Evolutionary conservation across 1,140 invertebrate species (phyloP).

Genomic region (Dreissena rostriformis): DNA sequence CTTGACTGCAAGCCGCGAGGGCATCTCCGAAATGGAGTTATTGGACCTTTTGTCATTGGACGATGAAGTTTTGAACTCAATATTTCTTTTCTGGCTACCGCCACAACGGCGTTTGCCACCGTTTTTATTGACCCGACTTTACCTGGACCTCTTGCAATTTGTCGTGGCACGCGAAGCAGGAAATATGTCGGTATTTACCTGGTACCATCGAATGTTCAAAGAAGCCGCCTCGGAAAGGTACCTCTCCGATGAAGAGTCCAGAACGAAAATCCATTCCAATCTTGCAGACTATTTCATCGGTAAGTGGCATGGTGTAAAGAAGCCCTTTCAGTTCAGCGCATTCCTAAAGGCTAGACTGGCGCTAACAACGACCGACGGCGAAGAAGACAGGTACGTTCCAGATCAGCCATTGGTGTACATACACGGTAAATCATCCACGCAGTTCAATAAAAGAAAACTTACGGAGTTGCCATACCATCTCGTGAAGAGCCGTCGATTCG

Average conservation of each 20-base stretch:
- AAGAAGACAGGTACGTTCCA: constrained; percentile 96
- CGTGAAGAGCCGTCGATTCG: constrained; percentile 49
- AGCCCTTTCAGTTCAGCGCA: constrained; percentile 95
- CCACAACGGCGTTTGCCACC: constrained; percentile 67
- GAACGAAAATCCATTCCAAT: constrained; percentile 96
- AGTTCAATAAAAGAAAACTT: constrained; percentile 68
- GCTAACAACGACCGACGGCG: constrained; percentile 89
- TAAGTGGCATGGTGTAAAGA: constrained; percentile 94
- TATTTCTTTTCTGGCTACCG: constrained; percentile 64
- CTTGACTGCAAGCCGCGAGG: constrained; percentile 68
- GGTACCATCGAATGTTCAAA: constrained; percentile 71
- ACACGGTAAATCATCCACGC: constrained; percentile 4
- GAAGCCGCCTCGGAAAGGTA: constrained; percentile 89
- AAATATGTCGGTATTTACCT: constrained; percentile 65
- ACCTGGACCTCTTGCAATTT: constrained; percentile 93
- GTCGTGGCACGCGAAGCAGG: constrained; percentile 97
- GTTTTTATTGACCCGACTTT: constrained; percentile 81
- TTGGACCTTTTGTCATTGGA: constrained; percentile 75
- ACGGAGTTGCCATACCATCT: constrained; percentile 66
- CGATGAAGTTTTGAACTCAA: constrained; percentile 70
- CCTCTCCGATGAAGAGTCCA: constrained; percentile 97
- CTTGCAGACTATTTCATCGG: constrained; percentile 98
- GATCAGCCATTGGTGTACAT: constrained; percentile 95
- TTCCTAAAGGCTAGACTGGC: constrained; percentile 85
- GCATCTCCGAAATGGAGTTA: constrained; percentile 73